A percentile compares a stretch with the other conserved stretches of the same genome.
Evolutionary conservation across 2,888 invertebrate species (phyloP).

Genomic region (Octodonta nipae): DNA sequence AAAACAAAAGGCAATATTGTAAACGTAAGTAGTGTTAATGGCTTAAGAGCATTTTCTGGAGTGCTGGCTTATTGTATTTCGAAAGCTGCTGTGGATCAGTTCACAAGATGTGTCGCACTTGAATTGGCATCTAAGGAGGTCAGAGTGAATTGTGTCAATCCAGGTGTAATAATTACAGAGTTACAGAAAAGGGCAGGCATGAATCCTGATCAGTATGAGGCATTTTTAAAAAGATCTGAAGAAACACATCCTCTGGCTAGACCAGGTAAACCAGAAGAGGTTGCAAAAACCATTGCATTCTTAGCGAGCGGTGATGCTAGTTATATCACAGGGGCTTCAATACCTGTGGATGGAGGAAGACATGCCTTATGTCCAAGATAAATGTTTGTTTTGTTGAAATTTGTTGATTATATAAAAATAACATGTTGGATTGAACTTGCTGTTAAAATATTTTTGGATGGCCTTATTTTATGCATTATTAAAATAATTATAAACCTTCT

Average conservation of each 20-base stretch:
- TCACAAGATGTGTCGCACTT: constrained; percentile 83
- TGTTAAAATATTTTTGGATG: too few relatives aligned
- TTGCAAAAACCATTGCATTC: constrained; percentile 81
- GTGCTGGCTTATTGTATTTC: constrained; percentile 85
- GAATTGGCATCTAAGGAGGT: constrained; percentile 73
- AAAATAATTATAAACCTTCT: too few relatives aligned
- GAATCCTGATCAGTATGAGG: constrained; percentile 63
- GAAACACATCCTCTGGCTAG: constrained; percentile 86
- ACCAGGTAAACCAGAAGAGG: constrained; percentile 70
- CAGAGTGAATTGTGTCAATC: constrained; percentile 83
- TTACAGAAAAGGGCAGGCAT: constrained; percentile 79
- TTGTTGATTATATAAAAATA: too few relatives aligned
- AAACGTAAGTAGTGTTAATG: constrained; percentile 90
- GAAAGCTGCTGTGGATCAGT: constrained; percentile 87
- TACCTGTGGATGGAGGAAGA: constrained; percentile 90
- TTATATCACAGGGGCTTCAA: constrained; percentile 77
- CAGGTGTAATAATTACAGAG: constrained; percentile 83
- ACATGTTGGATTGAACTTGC: too few relatives aligned
- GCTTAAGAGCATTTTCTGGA: constrained; percentile 78
- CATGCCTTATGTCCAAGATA: constrained; percentile 88
- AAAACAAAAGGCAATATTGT: constrained; percentile 71
- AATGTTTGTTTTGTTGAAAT: too few relatives aligned
- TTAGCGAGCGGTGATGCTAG: constrained; percentile 78
- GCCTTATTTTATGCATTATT: too few relatives aligned
- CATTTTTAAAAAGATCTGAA: constrained; percentile 72